phyloP scores from a whole-genome alignment of 1,140 invertebrate genomes.

The Tribolium madens region DNA sequence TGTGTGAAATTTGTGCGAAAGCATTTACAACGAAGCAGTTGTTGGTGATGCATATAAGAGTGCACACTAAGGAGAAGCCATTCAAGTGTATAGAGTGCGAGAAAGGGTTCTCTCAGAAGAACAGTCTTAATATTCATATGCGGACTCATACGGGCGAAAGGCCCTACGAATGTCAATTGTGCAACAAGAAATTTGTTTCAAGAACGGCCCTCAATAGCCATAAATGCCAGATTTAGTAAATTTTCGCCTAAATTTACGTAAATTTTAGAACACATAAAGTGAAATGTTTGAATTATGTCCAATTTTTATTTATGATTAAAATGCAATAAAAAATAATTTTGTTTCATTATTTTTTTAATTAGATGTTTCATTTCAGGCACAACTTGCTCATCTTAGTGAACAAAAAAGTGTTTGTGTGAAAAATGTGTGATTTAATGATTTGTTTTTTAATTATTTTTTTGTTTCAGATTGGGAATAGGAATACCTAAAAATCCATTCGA shows the following conservation, averaged over 20 bases:
- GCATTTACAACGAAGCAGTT: neutral
- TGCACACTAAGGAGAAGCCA: slow-evolving; percentile 69
- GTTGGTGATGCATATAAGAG: slow-evolving; percentile 29
- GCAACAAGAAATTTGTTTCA: slow-evolving; percentile 32
- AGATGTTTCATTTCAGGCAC: too few relatives aligned
- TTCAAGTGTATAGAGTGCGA: slow-evolving; percentile 81
- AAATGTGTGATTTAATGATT: too few relatives aligned
- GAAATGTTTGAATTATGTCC: too few relatives aligned
- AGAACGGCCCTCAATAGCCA: neutral
- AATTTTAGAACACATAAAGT: too few relatives aligned
- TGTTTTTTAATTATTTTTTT: too few relatives aligned
- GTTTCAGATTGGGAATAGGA: too few relatives aligned
- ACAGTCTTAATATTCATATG: slow-evolving; percentile 42
- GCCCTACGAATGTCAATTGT: slow-evolving; percentile 39
- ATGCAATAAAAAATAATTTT: too few relatives aligned
- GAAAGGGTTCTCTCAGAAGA: slow-evolving; percentile 78
- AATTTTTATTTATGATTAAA: too few relatives aligned
- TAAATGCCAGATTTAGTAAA: neutral
- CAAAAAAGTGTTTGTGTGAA: neutral
- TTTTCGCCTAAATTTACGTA: neutral
- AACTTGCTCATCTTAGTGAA: too few relatives aligned
- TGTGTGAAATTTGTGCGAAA: slow-evolving; percentile 46
- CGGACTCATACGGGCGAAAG: slow-evolving; percentile 41
- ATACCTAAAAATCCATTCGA: too few relatives aligned
- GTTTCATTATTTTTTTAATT: too few relatives aligned